A percentile compares a stretch with the other conserved stretches of the same genome.
phyloP scores from a whole-genome alignment of 2,113 vertebrate species.

The Drymodes brunneopygia region DNA sequence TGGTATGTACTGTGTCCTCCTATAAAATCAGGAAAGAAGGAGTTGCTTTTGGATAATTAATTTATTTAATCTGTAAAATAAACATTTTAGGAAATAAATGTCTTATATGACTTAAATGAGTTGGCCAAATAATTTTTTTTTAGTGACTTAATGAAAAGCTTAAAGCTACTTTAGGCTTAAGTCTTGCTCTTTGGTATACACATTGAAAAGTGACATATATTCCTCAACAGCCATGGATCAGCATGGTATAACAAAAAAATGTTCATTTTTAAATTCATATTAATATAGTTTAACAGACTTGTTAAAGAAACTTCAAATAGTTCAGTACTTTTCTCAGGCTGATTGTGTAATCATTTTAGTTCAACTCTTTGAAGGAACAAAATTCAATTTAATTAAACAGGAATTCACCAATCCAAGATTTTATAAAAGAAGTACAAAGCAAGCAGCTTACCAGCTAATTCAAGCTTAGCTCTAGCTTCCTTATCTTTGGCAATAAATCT shows the following conservation, averaged over 20 bases:
- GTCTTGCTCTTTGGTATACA: background rate
- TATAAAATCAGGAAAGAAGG: background rate
- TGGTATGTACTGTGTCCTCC: background rate
- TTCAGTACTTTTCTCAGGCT: background rate
- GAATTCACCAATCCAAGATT: background rate
- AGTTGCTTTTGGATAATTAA: background rate
- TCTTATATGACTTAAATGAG: background rate
- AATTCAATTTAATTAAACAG: background rate
- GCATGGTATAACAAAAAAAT: background rate
- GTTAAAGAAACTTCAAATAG: background rate
- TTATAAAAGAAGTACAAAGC: conserved; percentile 1
- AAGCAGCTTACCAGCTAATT: conserved; percentile 85
- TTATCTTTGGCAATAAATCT: conserved; percentile 96
- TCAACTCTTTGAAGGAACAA: background rate
- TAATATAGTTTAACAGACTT: background rate
- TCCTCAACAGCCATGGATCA: background rate
- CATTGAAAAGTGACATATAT: background rate
- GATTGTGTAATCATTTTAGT: background rate
- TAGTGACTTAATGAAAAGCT: background rate
- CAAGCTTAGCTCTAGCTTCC: conserved; percentile 93
- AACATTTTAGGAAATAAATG: background rate
- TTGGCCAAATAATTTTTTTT: background rate
- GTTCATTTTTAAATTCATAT: background rate
- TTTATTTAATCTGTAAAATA: background rate
- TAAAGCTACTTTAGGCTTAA: background rate